Conservation (phyloP, 2,797 vertebrate genomes). For the Aldrovandia affinis region DNA sequence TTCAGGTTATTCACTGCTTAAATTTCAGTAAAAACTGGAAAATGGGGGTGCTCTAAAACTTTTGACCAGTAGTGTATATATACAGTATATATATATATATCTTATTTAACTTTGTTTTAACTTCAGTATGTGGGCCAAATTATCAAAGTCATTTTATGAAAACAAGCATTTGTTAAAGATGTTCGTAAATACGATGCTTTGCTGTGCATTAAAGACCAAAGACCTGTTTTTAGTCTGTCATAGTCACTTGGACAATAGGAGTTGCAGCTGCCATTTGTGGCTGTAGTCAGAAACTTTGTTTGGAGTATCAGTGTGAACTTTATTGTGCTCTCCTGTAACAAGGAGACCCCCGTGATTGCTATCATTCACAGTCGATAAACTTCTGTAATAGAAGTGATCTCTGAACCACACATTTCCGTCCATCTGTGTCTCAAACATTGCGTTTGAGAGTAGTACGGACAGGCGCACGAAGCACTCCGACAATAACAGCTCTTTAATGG, state of each 20-base stretch:
- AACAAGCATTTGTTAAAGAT: too few relatives aligned
- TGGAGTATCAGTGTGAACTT: neutral
- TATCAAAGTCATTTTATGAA: too few relatives aligned
- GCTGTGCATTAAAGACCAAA: neutral
- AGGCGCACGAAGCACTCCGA: neutral
- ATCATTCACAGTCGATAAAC: constrained; percentile 17
- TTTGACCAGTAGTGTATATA: too few relatives aligned
- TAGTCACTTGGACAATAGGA: neutral
- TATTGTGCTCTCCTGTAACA: neutral
- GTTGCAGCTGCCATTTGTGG: constrained; percentile 7
- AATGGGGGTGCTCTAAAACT: too few relatives aligned
- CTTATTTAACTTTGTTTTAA: too few relatives aligned
- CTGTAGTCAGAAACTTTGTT: neutral
- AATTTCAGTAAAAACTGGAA: too few relatives aligned
- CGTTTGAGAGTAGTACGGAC: too few relatives aligned
- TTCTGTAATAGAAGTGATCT: neutral
- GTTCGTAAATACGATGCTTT: too few relatives aligned
- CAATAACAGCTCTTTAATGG: neutral
- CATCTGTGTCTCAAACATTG: neutral
- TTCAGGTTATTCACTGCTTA: too few relatives aligned
- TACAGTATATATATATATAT: too few relatives aligned
- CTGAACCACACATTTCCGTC: neutral
- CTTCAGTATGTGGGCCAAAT: too few relatives aligned
- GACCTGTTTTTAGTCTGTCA: constrained; percentile 2
- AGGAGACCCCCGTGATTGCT: neutral